Evolutionary conservation across 1,140 invertebrate species (phyloP).

Genomic region (Bradynema listronoti): DNA sequence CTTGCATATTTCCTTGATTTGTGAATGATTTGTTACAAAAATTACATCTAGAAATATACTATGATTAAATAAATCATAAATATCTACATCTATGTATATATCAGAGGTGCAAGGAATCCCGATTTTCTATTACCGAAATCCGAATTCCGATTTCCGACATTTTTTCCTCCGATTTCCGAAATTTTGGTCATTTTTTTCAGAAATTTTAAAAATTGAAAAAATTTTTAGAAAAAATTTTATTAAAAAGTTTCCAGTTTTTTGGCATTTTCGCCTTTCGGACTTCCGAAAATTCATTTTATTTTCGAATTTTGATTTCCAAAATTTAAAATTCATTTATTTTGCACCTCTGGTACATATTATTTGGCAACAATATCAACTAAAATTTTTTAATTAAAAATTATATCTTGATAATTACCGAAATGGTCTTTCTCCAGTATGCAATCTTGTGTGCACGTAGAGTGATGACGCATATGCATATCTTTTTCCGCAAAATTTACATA

Average conservation of each 20-base stretch:
- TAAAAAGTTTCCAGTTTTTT: too few species aligned
- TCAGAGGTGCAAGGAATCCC: too few species aligned
- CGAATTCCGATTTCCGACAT: too few species aligned
- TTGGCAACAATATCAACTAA: not conserved
- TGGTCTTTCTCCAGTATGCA: constrained; percentile 52
- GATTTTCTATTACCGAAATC: too few species aligned
- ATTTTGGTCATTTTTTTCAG: too few species aligned
- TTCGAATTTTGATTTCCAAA: too few species aligned
- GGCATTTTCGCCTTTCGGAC: too few species aligned
- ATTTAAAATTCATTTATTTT: constrained; percentile 1
- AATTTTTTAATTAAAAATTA: not conserved
- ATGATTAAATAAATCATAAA: constrained; percentile 2
- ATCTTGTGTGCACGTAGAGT: constrained; percentile 49
- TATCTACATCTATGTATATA: not conserved
- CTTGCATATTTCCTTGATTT: constrained; percentile 61
- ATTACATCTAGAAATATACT: constrained; percentile 58
- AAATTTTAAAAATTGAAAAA: too few species aligned
- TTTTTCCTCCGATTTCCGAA: too few species aligned
- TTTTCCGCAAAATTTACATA: constrained; percentile 54
- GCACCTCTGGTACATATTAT: not conserved
- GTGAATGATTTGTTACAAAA: constrained; percentile 63
- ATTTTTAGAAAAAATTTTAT: too few species aligned
- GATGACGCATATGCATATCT: constrained; percentile 53
- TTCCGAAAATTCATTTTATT: too few species aligned
- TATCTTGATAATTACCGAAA: constrained; percentile 30